Conservation (phyloP, 2,113 vertebrate species). For the Anser cygnoides region DNA sequence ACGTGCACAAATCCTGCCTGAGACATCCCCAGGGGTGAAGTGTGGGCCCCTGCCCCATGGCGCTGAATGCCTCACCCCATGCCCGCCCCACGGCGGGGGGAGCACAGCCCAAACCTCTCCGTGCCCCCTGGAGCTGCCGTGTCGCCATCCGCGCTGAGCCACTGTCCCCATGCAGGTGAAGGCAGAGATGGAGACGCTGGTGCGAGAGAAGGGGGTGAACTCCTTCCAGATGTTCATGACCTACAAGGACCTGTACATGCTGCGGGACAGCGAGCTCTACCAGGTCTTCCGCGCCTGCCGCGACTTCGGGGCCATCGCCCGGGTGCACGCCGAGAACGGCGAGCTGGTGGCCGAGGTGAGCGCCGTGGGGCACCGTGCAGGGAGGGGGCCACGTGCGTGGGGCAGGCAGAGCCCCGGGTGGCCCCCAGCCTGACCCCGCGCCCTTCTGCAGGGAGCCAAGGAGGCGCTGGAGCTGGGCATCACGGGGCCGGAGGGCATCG, state of each 20-base stretch:
- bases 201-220: slow-evolving; percentile 94
- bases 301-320: slow-evolving; percentile 90
- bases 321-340: slow-evolving; percentile 95
- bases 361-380: rapidly evolving
- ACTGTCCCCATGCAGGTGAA: slow-evolving; percentile 75
- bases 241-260: slow-evolving; percentile 96
- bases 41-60: rapidly evolving
- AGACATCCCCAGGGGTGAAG: rapidly evolving
- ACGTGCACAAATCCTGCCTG: rapidly evolving
- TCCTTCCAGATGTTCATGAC: slow-evolving; percentile 99
- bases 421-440: not conserved
- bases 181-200: slow-evolving; percentile 93
- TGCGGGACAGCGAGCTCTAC: slow-evolving; percentile 94
- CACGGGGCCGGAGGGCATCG: slow-evolving; percentile 93
- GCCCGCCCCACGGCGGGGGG: not conserved
- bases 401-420: not conserved
- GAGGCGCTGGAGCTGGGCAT: slow-evolving; percentile 94
- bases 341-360: slow-evolving; percentile 95
- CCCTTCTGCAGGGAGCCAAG: slow-evolving; percentile 85
- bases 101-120: rapidly evolving
- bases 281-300: slow-evolving; percentile 92
- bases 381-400: too few relatives aligned
- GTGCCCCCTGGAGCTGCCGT: rapidly evolving
- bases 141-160: rapidly evolving
- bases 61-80: not conserved